Evolutionary conservation across 2,113 vertebrate genomes (phyloP).

Genomic region (Orthonyx spaldingii): DNA sequence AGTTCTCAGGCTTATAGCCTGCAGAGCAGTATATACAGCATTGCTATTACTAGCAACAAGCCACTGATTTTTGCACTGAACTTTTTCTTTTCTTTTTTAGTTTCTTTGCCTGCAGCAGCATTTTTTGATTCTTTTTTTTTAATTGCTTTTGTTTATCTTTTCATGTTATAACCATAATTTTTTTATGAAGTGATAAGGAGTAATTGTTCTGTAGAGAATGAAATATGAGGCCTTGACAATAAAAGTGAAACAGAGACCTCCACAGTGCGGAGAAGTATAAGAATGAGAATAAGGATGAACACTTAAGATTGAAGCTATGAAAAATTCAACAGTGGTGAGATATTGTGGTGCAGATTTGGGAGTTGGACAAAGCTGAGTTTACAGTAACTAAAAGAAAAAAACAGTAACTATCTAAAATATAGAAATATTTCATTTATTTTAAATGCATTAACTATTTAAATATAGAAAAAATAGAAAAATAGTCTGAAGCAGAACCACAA

Average conservation of each 20-base stretch:
- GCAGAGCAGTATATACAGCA: background rate
- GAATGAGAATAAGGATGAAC: background rate
- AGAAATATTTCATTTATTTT: background rate
- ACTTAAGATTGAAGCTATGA: background rate
- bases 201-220: background rate
- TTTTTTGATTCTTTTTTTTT: background rate
- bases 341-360: background rate
- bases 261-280: background rate
- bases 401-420: background rate
- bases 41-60: background rate
- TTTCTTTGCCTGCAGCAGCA: background rate
- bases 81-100: background rate
- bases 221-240: background rate
- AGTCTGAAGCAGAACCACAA: background rate
- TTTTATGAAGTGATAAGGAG: background rate
- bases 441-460: background rate
- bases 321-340: background rate
- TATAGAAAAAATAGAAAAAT: background rate
- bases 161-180: background rate
- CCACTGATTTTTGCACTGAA: background rate
- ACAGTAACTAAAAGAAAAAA: background rate
- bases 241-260: background rate
- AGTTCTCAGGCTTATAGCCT: background rate
- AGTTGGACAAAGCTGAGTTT: background rate
- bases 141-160: background rate